These are phyloP conservation scores for Encarsia formosa DNA, from an alignment of 2,888 invertebrate genomes.

Conservation along the genomic window DNA sequence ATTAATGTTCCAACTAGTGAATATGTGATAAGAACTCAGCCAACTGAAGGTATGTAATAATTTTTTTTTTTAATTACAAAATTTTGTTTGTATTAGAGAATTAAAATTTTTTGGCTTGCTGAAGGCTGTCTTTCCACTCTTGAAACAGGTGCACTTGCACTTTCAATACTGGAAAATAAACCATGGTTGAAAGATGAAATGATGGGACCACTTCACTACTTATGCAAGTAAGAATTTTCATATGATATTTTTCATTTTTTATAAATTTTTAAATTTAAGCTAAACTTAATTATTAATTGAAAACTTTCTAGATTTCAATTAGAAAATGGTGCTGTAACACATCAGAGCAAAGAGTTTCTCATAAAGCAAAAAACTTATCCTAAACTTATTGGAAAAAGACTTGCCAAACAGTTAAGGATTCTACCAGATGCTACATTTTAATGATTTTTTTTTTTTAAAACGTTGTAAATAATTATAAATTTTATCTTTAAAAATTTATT, in stretches of 20 bases:
- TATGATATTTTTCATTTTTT: not conserved
- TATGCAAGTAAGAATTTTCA: slow-evolving; percentile 60
- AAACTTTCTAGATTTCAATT: slow-evolving; percentile 63
- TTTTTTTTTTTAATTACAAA: no score
- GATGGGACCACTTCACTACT: slow-evolving; percentile 72
- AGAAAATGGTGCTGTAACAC: slow-evolving; percentile 86
- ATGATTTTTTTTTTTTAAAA: slow-evolving; percentile 2
- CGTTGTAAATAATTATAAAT: slow-evolving; percentile 27
- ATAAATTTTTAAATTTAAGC: not conserved
- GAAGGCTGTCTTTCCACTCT: slow-evolving; percentile 87
- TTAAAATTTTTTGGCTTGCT: no score
- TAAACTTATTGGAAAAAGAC: slow-evolving; percentile 73
- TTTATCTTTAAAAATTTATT: slow-evolving; percentile 22
- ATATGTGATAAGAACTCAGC: slow-evolving; percentile 91
- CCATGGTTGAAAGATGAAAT: slow-evolving; percentile 63
- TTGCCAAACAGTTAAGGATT: slow-evolving; percentile 55
- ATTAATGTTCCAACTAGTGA: slow-evolving; percentile 69
- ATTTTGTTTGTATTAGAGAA: no score
- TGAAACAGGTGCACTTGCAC: slow-evolving; percentile 77
- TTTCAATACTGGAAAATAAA: slow-evolving; percentile 72
- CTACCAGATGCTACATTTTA: slow-evolving; percentile 35
- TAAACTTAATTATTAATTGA: not conserved
- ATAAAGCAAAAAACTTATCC: slow-evolving; percentile 77
- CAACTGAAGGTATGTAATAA: slow-evolving; percentile 90
- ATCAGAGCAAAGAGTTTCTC: slow-evolving; percentile 87